phyloP scores from a whole-genome alignment of 2,113 vertebrate genomes.

The Octodon degus region DNA sequence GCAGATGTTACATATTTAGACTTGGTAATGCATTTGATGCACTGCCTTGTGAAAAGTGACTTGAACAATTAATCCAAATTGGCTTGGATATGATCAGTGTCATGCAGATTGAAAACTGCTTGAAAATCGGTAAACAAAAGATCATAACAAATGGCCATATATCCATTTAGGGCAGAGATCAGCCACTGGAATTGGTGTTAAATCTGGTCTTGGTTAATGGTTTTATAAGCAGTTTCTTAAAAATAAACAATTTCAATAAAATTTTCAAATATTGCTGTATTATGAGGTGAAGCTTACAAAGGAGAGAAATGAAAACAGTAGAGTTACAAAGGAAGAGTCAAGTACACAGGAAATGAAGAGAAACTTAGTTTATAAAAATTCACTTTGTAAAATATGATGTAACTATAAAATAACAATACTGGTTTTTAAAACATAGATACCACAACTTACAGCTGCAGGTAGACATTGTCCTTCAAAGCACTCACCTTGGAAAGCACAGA shows the following conservation, averaged over 20 bases:
- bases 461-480: conserved; percentile 19
- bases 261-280: conserved; percentile 59
- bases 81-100: conserved; percentile 75
- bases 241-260: conserved; percentile 71
- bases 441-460: conserved; percentile 47
- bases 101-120: conserved; percentile 72
- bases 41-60: conserved; percentile 71
- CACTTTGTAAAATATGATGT: conserved; percentile 43
- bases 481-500: conserved; percentile 29
- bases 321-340: conserved; percentile 35
- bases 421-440: background rate
- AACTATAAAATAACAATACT: conserved; percentile 9
- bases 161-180: background rate
- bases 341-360: background rate
- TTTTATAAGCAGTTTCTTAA: conserved; percentile 60
- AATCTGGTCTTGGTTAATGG: conserved; percentile 74
- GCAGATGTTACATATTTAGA: conserved; percentile 77
- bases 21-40: conserved; percentile 63
- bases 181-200: conserved; percentile 70
- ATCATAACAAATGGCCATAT: conserved; percentile 62
- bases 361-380: conserved; percentile 57
- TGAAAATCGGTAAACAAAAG: conserved; percentile 73
- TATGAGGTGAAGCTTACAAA: conserved; percentile 24
- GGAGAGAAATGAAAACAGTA: conserved; percentile 25
- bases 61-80: conserved; percentile 77